A percentile compares a stretch with the other conserved stretches of the same genome.
Conservation (phyloP, 2,888 invertebrate genomes). For the Syrphus vitripennis region DNA sequence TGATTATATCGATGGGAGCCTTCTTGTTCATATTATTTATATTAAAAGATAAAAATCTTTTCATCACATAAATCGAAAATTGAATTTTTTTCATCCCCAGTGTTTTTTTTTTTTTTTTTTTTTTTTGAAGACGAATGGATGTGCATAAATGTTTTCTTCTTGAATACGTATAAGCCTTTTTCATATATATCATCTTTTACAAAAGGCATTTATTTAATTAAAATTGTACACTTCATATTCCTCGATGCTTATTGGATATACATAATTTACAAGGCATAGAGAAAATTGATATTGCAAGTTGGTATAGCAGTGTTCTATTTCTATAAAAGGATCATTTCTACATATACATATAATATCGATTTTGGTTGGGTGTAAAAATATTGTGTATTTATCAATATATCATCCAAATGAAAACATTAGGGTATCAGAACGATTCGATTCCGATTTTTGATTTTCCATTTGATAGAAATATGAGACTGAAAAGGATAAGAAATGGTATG, state of each 20-base stretch:
- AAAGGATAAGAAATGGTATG: background rate
- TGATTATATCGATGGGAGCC: constrained; percentile 12
- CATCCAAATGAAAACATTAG: constrained; percentile 16
- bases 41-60: constrained; percentile 35
- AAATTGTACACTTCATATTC: constrained; percentile 2
- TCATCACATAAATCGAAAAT: constrained; percentile 48
- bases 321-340: background rate
- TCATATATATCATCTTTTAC: background rate
- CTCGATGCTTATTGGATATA: background rate
- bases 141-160: background rate
- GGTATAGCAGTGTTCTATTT: too few species aligned
- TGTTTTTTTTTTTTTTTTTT: too few species aligned
- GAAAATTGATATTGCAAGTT: constrained; percentile 47
- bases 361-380: background rate
- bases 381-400: constrained; percentile 16
- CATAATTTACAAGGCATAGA: constrained; percentile 37
- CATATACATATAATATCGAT: background rate
- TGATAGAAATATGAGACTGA: constrained; percentile 6
- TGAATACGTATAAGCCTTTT: background rate
- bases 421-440: background rate
- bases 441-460: background rate
- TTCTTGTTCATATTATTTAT: constrained; percentile 13
- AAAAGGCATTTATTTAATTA: constrained; percentile 36
- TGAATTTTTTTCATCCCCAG: constrained; percentile 47
- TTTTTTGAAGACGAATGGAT: background rate